These are phyloP conservation scores for Clarias platycephalus DNA, from an alignment of 2,797 vertebrate species.

Conservation along the genomic window DNA sequence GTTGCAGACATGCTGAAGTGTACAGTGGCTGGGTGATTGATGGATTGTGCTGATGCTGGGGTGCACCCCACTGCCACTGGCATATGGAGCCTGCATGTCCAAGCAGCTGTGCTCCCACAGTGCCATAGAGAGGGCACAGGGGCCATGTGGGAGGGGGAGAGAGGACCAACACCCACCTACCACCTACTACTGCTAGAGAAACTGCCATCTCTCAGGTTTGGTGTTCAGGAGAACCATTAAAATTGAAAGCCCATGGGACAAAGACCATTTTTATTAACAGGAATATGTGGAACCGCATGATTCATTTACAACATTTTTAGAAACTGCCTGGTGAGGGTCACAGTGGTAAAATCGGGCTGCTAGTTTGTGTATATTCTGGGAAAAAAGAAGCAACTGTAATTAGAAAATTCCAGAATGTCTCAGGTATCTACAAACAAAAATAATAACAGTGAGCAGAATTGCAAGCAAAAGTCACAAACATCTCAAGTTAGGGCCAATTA, in stretches of 20 bases:
- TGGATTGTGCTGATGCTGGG: slow-evolving; percentile 68
- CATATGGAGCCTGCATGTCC: slow-evolving; percentile 72
- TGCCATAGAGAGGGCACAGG: slow-evolving; percentile 43
- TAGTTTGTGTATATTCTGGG: not conserved
- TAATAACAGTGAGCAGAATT: not conserved
- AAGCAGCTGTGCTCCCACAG: slow-evolving; percentile 63
- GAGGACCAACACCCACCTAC: slow-evolving; percentile 19
- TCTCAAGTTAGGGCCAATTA: not conserved
- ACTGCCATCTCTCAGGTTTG: not conserved
- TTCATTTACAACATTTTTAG: not conserved
- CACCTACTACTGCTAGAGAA: slow-evolving; percentile 21
- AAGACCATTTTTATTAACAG: not conserved
- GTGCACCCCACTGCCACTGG: slow-evolving; percentile 67
- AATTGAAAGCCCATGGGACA: not conserved
- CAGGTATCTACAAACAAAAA: not conserved
- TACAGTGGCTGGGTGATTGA: slow-evolving; percentile 72
- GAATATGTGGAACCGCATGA: not conserved
- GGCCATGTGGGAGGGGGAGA: slow-evolving; percentile 24
- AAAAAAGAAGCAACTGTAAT: no score
- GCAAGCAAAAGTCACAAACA: not conserved
- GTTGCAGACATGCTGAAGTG: slow-evolving; percentile 62
- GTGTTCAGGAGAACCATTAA: not conserved
- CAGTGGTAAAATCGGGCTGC: not conserved
- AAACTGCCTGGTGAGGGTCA: not conserved
- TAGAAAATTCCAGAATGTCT: not conserved